phyloP scores from a whole-genome alignment of 2,888 invertebrate genomes.

The Aporophyla nigra region DNA sequence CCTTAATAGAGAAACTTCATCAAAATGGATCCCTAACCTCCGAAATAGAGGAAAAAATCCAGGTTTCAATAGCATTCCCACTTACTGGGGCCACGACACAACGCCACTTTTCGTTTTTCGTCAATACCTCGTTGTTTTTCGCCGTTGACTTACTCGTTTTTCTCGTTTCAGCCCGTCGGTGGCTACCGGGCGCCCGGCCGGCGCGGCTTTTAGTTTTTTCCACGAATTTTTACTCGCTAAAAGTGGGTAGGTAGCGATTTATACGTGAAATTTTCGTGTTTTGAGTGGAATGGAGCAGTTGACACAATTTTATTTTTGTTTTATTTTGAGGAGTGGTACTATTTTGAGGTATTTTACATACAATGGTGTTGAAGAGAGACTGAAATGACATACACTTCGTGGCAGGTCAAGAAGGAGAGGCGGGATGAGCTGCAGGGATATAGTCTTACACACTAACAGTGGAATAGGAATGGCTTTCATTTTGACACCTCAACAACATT shows the following conservation, averaged over 20 bases:
- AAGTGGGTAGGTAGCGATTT: conserved; percentile 71
- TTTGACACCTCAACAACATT: no score
- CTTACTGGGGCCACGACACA: conserved; percentile 62
- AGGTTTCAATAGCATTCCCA: conserved; percentile 61
- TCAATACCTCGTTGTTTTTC: conserved; percentile 70
- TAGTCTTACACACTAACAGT: no score
- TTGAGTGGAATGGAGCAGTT: conserved; percentile 43
- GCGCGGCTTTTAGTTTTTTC: conserved; percentile 69
- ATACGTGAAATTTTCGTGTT: conserved; percentile 64
- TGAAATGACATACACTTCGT: neutral
- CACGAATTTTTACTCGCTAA: conserved; percentile 71
- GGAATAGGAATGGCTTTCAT: no score
- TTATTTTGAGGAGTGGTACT: neutral
- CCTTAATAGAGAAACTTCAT: conserved; percentile 21
- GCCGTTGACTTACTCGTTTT: conserved; percentile 60
- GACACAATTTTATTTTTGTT: neutral
- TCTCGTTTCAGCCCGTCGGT: conserved; percentile 58
- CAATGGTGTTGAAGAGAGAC: neutral
- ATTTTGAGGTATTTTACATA: no score
- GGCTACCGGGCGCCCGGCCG: conserved; percentile 54
- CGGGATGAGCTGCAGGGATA: neutral
- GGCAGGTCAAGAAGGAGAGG: neutral
- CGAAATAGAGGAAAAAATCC: conserved; percentile 50
- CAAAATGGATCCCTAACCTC: conserved; percentile 37
- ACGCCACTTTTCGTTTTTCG: conserved; percentile 71